Base-by-base conservation (phyloP, 2,113 vertebrate genomes). In the Lophochroa leadbeateri region DNA sequence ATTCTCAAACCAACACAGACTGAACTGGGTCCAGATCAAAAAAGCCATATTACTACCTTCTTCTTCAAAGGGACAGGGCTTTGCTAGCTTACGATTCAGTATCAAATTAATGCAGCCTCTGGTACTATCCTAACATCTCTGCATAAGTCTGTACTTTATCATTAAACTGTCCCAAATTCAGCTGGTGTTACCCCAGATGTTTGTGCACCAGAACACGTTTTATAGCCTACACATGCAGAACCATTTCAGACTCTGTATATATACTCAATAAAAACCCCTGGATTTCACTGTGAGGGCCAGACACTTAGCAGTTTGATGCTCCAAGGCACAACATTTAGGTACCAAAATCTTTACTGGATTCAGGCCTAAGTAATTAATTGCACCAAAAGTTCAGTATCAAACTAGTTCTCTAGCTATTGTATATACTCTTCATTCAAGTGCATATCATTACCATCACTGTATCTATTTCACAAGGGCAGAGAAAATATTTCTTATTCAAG, bases 401-500 rank as follows among this genome's bases (percentile, higher is more conserved):
- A 31, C 13, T 57, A 20, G 15, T 49, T 86, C 13, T 76, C 81
- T 63, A 70, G 3, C 11, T 70, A 33, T 55, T 88, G 41, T 53
- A 43, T 23, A 17, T 39, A 27, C 10, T 43, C 71, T 77, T 86
- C 10, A 77, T 93, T 86, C 67, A 77, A 92, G n/a, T 74, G 33
- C 8, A 93, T 80, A 80, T 49, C 21, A 57, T 47, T 88, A 24
- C 31, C 11, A 93, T 72, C 63, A 60, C 19, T 89, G 37, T n/a
- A 68, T n/a, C 49, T 75, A 11, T 57, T 82, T 90, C 57, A 65
- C 5, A 82, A 90, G 80, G 90, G 33, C 4, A 3, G 9, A 79
- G 41, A 80, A 92, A 86, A 57, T 92, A 53, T 82, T 88, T 68
- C 57, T 79, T 90, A 90, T 92, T 88, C 53, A 78, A 70, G 49